Evolutionary conservation across 1,140 invertebrate species (phyloP).

Genomic region (Drosophila fuyamai): DNA sequence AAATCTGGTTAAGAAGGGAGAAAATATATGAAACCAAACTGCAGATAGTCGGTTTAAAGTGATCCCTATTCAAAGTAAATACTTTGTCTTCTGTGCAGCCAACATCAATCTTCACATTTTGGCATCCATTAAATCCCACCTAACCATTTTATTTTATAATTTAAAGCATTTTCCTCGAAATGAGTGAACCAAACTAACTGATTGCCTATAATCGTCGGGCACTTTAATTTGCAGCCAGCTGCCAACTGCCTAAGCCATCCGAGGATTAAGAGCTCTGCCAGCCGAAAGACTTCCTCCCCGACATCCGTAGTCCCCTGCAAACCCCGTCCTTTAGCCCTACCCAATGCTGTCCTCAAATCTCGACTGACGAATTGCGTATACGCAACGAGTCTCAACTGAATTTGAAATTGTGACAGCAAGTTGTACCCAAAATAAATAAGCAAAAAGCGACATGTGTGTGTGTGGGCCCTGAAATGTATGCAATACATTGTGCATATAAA

Average conservation of each 20-base stretch:
- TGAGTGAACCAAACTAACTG: conserved; percentile 52
- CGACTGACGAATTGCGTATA: conserved; percentile 77
- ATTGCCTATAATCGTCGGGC: conserved; percentile 72
- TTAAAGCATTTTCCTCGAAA: conserved; percentile 43
- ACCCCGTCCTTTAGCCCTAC: neutral
- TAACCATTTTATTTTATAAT: conserved; percentile 13
- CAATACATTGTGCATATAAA: conserved; percentile 70
- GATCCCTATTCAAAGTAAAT: neutral
- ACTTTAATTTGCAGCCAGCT: conserved; percentile 73
- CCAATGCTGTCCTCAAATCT: conserved; percentile 47
- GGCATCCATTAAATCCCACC: conserved; percentile 2
- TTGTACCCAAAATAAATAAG: conserved; percentile 67
- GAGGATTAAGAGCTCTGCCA: conserved; percentile 60
- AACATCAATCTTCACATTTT: neutral
- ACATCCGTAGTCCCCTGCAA: neutral
- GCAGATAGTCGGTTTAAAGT: no score
- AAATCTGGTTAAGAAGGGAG: no score
- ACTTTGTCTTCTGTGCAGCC: neutral
- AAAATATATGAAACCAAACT: no score
- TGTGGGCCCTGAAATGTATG: conserved; percentile 25
- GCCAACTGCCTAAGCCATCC: conserved; percentile 64
- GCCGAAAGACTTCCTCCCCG: conserved; percentile 4
- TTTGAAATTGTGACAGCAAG: conserved; percentile 76
- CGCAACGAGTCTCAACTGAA: conserved; percentile 58
- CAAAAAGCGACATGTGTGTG: conserved; percentile 34